A percentile compares a stretch with the other conserved stretches of the same genome.
phyloP scores from a whole-genome alignment of 2,797 vertebrate species.

The Cygnus olor region DNA sequence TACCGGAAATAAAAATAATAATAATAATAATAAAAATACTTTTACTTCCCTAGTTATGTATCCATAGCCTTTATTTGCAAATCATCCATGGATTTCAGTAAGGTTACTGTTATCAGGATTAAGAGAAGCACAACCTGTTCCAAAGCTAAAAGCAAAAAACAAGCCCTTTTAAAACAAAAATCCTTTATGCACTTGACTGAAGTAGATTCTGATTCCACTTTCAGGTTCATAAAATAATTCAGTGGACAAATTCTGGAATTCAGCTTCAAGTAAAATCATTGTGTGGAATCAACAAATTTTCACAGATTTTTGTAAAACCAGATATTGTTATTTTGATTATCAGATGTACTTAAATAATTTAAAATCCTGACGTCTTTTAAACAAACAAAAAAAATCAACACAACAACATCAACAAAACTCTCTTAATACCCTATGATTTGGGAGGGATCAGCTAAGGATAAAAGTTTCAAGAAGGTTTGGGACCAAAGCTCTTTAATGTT shows the following conservation, averaged over 20 bases:
- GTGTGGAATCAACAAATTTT: neutral
- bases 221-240: neutral
- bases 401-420: neutral
- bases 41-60: neutral
- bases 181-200: rapidly evolving
- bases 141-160: neutral
- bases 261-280: neutral
- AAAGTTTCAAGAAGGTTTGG: slow-evolving; percentile 4
- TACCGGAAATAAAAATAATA: neutral
- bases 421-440: neutral
- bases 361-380: neutral
- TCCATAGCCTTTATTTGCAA: neutral
- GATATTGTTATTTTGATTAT: neutral
- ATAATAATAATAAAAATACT: neutral
- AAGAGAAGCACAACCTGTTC: neutral
- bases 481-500: neutral
- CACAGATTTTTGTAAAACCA: neutral
- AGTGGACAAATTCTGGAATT: neutral
- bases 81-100: neutral
- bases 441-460: neutral
- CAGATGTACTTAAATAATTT: neutral
- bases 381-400: too few species aligned
- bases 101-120: neutral
- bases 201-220: neutral
- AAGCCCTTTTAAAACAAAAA: neutral